These are phyloP conservation scores for Mixornis gularis DNA, from an alignment of 2,113 vertebrate genomes.

Conservation along the genomic window DNA sequence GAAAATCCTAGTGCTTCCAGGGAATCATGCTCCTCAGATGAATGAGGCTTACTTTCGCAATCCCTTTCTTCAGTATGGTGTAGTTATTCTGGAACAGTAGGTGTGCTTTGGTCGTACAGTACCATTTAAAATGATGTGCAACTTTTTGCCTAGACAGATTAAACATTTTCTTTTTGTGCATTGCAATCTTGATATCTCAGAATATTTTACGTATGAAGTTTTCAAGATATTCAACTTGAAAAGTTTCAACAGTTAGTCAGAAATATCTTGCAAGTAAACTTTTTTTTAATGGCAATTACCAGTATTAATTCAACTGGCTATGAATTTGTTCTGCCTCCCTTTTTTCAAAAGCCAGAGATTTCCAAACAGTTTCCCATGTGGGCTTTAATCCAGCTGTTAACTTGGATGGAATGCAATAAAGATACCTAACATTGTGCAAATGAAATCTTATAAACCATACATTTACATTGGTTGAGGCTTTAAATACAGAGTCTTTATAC, in stretches of 20 bases:
- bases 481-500: not conserved
- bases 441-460: slow-evolving; percentile 9
- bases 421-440: not conserved
- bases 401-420: slow-evolving; percentile 25
- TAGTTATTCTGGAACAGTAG: not conserved
- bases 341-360: slow-evolving; percentile 30
- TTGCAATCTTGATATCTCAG: not conserved
- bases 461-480: not conserved
- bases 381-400: slow-evolving; percentile 9
- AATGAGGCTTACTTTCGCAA: not conserved
- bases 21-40: not conserved
- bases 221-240: not conserved
- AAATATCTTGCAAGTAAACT: slow-evolving; percentile 14
- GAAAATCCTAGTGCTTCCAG: not conserved
- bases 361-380: slow-evolving; percentile 15
- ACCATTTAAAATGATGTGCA: not conserved
- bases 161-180: not conserved
- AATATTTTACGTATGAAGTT: slow-evolving; percentile 12
- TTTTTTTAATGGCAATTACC: slow-evolving; percentile 8
- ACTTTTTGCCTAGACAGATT: not conserved
- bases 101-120: not conserved
- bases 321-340: slow-evolving; percentile 37
- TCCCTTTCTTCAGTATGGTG: not conserved
- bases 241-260: not conserved
- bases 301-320: slow-evolving; percentile 41